Evolutionary conservation across 2,888 invertebrate species (phyloP).

Genomic region (Sipha maydis): DNA sequence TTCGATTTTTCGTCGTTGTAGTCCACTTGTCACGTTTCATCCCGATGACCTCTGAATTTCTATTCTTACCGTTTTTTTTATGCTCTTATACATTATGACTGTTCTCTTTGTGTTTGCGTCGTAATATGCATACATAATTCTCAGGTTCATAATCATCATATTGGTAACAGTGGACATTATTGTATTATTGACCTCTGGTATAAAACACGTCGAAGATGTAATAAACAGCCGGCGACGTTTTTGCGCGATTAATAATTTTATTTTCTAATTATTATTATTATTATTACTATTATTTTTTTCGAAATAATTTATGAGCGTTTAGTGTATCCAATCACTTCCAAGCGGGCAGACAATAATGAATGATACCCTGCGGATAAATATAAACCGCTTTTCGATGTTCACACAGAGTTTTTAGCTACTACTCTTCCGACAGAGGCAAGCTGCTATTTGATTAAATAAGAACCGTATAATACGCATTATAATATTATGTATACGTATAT

Average conservation of each 20-base stretch:
- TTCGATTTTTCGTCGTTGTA: too few relatives aligned
- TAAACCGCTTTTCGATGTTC: conserved; percentile 44
- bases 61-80: too few relatives aligned
- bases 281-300: neutral
- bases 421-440: conserved; percentile 25
- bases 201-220: neutral
- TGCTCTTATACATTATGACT: neutral
- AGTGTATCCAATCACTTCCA: conserved; percentile 39
- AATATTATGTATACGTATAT: neutral
- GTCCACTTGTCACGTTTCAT: too few relatives aligned
- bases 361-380: conserved; percentile 49
- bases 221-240: neutral
- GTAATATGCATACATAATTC: neutral
- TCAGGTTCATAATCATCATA: neutral
- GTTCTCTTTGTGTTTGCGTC: neutral
- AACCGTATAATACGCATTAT: neutral
- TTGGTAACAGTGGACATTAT: neutral
- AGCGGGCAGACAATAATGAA: conserved; percentile 17
- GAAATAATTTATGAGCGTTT: conserved; percentile 23
- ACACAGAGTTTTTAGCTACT: conserved; percentile 33
- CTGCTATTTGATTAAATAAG: conserved; percentile 32
- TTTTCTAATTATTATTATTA: conserved; percentile 18
- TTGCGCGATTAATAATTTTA: conserved; percentile 3
- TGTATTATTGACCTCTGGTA: neutral
- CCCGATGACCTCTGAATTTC: too few relatives aligned